Percentiles rank a stretch among this genome's conserved stretches.
Evolutionary conservation across 2,888 invertebrate species (phyloP).

Genomic region (Meta bourneti): DNA sequence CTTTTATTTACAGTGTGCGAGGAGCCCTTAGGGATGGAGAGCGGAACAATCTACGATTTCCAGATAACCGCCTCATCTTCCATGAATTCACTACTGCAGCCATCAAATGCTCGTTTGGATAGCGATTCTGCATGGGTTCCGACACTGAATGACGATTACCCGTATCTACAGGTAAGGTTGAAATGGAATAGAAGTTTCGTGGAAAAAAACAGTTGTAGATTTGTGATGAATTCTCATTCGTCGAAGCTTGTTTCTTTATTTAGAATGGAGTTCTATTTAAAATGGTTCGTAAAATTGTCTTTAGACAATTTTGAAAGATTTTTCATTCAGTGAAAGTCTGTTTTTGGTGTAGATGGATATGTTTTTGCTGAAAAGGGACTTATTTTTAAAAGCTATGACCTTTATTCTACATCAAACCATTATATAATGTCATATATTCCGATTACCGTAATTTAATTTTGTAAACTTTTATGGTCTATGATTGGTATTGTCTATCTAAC

Average conservation of each 20-base stretch:
- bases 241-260: not conserved
- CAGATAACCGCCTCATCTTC: conserved; percentile 87
- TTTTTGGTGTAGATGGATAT: no score
- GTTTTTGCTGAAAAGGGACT: no score
- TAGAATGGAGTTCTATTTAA: not conserved
- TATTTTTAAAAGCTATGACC: no score
- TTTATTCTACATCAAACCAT: no score
- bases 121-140: conserved; percentile 79
- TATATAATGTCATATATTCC: no score
- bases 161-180: conserved; percentile 76
- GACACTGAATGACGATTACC: conserved; percentile 67
- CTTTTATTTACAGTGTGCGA: conserved; percentile 63
- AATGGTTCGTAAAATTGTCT: no score
- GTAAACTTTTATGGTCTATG: no score
- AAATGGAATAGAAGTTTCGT: not conserved
- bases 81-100: conserved; percentile 78
- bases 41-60: conserved; percentile 84
- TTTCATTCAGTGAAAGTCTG: no score
- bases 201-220: no score
- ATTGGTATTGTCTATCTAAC: no score
- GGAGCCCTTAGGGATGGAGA: conserved; percentile 88
- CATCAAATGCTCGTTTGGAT: conserved; percentile 82
- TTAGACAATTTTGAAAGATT: no score
- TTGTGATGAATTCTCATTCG: not conserved
- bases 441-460: no score